Evolutionary conservation across 2,797 vertebrate genomes (phyloP), one percentile per base, ranked within the genome.

Genomic region (Periophthalmus magnuspinnatus): DNA sequence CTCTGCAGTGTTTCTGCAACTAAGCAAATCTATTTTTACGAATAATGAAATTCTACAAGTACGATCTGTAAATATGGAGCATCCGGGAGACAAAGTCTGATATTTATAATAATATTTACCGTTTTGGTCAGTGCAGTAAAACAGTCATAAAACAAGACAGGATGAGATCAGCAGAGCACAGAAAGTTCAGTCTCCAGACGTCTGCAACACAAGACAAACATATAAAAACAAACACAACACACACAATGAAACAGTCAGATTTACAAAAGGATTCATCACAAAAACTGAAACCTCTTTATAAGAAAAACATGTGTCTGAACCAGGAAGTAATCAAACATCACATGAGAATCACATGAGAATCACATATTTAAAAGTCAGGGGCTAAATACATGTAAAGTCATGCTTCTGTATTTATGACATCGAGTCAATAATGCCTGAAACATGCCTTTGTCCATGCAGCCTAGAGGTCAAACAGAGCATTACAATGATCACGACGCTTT

Each of bases 161-260:
- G 88, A 91, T 92, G 92, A 86, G 80, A 74, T 72, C 84, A 82
- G 82, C 71, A 88, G 81, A 86, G 86, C 81, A 86, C 75, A 71
- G 70, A 58, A 76, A 45, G 13, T 45, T 74, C 78, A 70, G 71
- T 74, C 77, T 69, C 67, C 74, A 6, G 58, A 58, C 61, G 75
- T 74, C 76, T 82, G 84, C 80, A 87, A 84, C 72, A 86, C 56
- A 79, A 71, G 85, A 92, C 85, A 79, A 80, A 93, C 91, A 91
- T 77, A 86, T 80, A 91, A 85, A 90, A 88, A 67, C 65, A 67
- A 55, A 55, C 65, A 38, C 84, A 79, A 93, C 88, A 81, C 78
- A 93, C 87, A 90, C 83, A 93, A n/a, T 92, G 92, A 87, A 85
- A 91, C 91, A 92, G 80, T 91, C 79, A 91, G 81, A 62, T 87